Evolutionary conservation across 1,140 invertebrate species (phyloP).

Genomic region (Hylaeus volcanicus): DNA sequence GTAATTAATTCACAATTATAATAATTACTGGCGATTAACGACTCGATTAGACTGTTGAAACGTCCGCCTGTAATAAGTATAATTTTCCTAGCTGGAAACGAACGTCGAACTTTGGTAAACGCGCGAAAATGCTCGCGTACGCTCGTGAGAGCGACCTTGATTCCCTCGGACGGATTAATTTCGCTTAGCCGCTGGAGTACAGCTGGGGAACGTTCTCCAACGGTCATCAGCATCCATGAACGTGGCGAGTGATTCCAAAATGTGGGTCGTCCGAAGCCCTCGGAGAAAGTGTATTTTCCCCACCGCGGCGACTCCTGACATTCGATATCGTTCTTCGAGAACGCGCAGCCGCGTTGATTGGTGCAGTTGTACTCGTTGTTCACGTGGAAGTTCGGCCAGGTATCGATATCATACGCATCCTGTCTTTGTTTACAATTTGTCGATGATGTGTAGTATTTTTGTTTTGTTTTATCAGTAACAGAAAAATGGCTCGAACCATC

Average conservation of each 20-base stretch:
- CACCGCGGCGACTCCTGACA: constrained; percentile 45
- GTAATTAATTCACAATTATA: too few relatives aligned
- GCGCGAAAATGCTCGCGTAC: background rate
- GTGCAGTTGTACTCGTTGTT: background rate
- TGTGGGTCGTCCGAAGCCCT: constrained; percentile 61
- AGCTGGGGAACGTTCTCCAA: constrained; percentile 19
- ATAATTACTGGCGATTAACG: background rate
- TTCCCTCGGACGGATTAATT: constrained; percentile 49
- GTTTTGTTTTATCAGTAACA: too few relatives aligned
- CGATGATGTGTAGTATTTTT: too few relatives aligned
- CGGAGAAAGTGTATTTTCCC: constrained; percentile 69
- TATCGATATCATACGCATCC: background rate
- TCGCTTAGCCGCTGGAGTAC: background rate
- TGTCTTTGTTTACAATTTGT: too few relatives aligned
- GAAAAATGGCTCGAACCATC: too few relatives aligned
- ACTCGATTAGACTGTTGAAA: too few relatives aligned
- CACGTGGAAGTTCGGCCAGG: constrained; percentile 1
- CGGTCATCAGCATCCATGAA: constrained; percentile 60
- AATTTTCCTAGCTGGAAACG: background rate
- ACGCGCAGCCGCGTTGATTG: constrained; percentile 10
- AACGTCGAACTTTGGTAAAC: constrained; percentile 5
- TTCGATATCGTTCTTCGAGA: constrained; percentile 54
- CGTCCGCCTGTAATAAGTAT: too few relatives aligned
- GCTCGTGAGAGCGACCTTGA: constrained; percentile 67
- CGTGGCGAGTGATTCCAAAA: constrained; percentile 53